Evolutionary conservation across 1,140 invertebrate species (phyloP), one percentile per base, ranked within the genome.

Genomic region (Bombus sibiricus): DNA sequence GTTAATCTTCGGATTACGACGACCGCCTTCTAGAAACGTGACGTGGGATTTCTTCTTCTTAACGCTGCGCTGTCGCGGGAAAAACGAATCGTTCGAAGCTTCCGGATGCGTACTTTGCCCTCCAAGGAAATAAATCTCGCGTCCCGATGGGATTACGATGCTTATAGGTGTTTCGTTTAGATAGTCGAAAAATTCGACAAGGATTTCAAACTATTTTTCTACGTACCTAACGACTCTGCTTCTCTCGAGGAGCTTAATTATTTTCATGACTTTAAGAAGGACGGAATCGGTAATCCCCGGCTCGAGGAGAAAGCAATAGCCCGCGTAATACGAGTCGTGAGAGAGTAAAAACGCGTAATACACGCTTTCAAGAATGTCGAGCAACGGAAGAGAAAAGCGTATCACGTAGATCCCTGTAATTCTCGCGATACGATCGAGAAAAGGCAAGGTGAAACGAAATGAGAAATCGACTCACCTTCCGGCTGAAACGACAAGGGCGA

Each of bases 391-490:
- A n/a, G 66, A 28, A 28, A 71, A 71, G 1, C n/a, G n/a, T 18
- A 68, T 68, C n/a, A 3, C 15, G 13, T 15, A 12, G 47, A 53
- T 53, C 0, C 18, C 47, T 53, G 47, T 22, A 53, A 22, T 53
- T 53, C 5, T 18, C 5, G 39, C 12, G 13, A 25, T 28, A 25
- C 28, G 4, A 64, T 28, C 4, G 28, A 25, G 39, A 8, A 43
- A 6, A n/a, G 32, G 5, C 8, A 6, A 8, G 6, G 32, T 2
- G 15, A 85, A 76, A 77, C 15, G 64, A 22, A 68, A 62, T 39
- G 13, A 69, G 37, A 22, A 82, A 39, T 64, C 2, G 13, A 93
- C 95, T 95, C 88, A 95, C 94, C 95, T 95, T 94, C 91, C 94
- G 95, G 95, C 95, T 95, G 94, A 93, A 89, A 92, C 28, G 80